Base-by-base conservation (phyloP, 2,113 vertebrate species). In the Eolophus roseicapilla region DNA sequence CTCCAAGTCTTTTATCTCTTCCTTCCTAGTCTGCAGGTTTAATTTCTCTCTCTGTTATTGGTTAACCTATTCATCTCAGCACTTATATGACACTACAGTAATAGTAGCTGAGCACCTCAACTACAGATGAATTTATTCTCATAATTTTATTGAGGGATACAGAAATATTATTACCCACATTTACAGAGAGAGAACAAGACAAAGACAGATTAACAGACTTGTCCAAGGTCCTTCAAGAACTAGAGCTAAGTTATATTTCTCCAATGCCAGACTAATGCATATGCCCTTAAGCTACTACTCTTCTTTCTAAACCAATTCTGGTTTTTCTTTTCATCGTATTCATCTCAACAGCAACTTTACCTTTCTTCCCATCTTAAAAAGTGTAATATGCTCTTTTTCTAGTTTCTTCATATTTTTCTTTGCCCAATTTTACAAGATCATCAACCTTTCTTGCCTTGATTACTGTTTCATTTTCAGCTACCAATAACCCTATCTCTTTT, bases 111-210 rank as follows among this genome's bases (percentile, higher is more conserved):
- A 92, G 57, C 79, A 88, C 47, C 60, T 60, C 62, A 91, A 41
- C 44, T 76, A 65, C 39, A 75, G 27, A 84, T 70, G 4, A 86
- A 81, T 90, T 87, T 83, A 92, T 86, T 84, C 73, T 82, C 44
- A 44, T 89, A 37, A 91, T 87, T 82, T 84, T 62, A 92, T 82
- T 87, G 86, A 82, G 69, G 27, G 31, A 57, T 82, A 73, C 33
- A 39, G 81, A 92, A 95, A 89, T 76, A 91, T 57, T 88, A 73
- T 87, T 83, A 91, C 37, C 39, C 35, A 81, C 60, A 64, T 84
- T 89, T 91, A 89, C 46, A 75, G 64, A 88, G 13, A 93, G 83
- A 78, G 46, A 92, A 64, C 31, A 88, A 92, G 92, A 92, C 86
- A 93, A 92, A 69, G 49, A 81, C 76, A 95, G 80, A 88, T 64